Base-by-base conservation (phyloP, 2,888 invertebrate genomes). In the Melanargia galathea region DNA sequence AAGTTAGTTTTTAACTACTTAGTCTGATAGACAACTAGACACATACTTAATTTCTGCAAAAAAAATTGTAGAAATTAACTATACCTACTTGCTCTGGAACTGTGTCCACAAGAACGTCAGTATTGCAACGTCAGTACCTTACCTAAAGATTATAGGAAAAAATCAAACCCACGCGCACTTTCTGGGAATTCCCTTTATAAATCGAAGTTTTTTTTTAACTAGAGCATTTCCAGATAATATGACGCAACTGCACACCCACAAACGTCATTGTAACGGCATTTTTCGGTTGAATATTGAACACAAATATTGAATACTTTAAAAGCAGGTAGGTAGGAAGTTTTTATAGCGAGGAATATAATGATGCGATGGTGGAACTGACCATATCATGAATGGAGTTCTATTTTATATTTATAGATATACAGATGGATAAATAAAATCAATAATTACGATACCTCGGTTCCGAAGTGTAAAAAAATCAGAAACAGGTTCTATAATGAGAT, bases 161-260 rank as follows among this genome's bases (percentile, higher is more conserved):
- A 45, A 45, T 45, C 20, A 45, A 45, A 45, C 11, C 20, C 20
- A 45, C 45, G 45, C 20, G 45, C 11, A 20, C 20, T 45, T 45
- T 45, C 45, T 20, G 45, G 45, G 45, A 45, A 45, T 20, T 20
- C 45, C 45, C 45, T 45, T 45, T 45, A 45, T n/a, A n/a, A n/a
- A n/a, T 45, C 45, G 20, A 20, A 10, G 5, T 45, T 10, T 20
- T 45, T 40, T 40, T 2, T 45, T 4, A 43, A 18, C 7, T 18
- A 7, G 16, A 43, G 18, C 22, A 18, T 46, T 46, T 22, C 45
- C 45, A 20, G 22, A 46, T 5, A n/a, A n/a, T 5, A 46, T 46
- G 22, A 46, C 45, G 45, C 45, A 46, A 46, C 45, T 46, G 0
- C 22, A 11, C 45, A 46, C 13, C 11, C 4, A 46, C 1, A 22